A percentile compares a stretch with the other conserved stretches of the same genome.
These are phyloP conservation scores for Etheostoma perlongum DNA, from an alignment of 2,797 vertebrate species.

Conservation along the genomic window DNA sequence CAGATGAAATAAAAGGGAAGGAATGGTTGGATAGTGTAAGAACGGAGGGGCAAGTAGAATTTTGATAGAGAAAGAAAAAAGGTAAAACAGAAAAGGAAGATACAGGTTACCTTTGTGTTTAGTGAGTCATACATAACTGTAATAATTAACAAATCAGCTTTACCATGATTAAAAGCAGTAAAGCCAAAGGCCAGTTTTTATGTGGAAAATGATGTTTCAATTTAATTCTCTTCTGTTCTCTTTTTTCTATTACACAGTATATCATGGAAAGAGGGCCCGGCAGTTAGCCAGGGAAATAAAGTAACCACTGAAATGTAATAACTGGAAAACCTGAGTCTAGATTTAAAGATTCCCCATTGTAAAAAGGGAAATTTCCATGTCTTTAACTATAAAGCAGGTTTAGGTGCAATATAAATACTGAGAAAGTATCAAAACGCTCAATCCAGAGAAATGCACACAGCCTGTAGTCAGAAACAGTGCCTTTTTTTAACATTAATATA, in stretches of 20 bases:
- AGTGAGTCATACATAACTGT: background rate
- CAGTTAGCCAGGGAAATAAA: background rate
- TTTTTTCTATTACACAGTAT: background rate
- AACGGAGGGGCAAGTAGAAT: conserved; percentile 37
- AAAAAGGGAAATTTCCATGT: no score
- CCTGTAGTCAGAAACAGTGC: no score
- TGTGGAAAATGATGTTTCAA: background rate
- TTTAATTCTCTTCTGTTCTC: background rate
- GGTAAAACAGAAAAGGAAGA: background rate
- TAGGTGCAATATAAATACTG: no score
- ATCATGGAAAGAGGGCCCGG: background rate
- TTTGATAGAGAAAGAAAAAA: background rate
- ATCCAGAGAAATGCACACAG: no score
- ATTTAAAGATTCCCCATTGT: no score
- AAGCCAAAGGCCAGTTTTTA: background rate
- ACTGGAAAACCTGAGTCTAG: background rate
- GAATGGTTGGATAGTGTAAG: background rate
- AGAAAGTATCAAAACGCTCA: no score
- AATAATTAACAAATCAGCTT: background rate
- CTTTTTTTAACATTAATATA: no score
- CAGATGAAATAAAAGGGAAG: background rate
- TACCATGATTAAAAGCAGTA: background rate
- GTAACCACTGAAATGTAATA: background rate
- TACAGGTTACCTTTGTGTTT: background rate
- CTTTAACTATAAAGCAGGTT: no score